A percentile compares a stretch with the other conserved stretches of the same genome.
Conservation (phyloP, 1,140 invertebrate genomes). For the Bicyclus anynana region DNA sequence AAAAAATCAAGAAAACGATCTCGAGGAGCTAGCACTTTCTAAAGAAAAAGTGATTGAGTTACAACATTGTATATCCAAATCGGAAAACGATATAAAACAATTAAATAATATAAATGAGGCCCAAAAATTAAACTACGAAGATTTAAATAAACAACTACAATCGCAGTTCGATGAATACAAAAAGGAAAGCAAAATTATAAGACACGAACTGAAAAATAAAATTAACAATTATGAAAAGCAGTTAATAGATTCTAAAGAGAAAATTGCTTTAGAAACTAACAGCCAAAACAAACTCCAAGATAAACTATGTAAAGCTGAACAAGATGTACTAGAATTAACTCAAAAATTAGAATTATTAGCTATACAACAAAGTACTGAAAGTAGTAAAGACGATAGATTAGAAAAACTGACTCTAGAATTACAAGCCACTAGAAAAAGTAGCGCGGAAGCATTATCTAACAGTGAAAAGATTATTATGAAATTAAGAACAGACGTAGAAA, state of each 20-base stretch:
- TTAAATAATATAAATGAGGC: constrained; percentile 68
- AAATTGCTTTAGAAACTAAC: constrained; percentile 67
- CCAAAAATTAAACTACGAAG: constrained; percentile 70
- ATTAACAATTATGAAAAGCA: constrained; percentile 62
- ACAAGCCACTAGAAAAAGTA: constrained; percentile 56
- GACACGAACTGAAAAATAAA: constrained; percentile 59
- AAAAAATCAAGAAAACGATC: constrained; percentile 69
- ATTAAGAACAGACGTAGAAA: constrained; percentile 44
- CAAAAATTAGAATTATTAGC: constrained; percentile 63
- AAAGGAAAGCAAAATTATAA: constrained; percentile 61
- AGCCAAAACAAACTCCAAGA: constrained; percentile 66
- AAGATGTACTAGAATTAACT: constrained; percentile 55
- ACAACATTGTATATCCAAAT: constrained; percentile 64
- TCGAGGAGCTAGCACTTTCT: constrained; percentile 72
- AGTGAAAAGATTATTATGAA: constrained; percentile 64
- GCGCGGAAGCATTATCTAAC: constrained; percentile 51
- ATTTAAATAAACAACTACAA: constrained; percentile 69
- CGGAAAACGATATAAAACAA: constrained; percentile 69
- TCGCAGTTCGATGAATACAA: constrained; percentile 65
- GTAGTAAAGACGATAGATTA: constrained; percentile 60
- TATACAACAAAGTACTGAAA: constrained; percentile 57
- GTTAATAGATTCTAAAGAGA: constrained; percentile 69
- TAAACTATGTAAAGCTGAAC: constrained; percentile 60
- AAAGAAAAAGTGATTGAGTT: constrained; percentile 73
- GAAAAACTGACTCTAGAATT: constrained; percentile 66